Percentiles rank a stretch among this genome's conserved stretches.
Evolutionary conservation across 35 echinoderm and acorn worm genomes (phyloP).

Genomic region (Amphiura filiformis): DNA sequence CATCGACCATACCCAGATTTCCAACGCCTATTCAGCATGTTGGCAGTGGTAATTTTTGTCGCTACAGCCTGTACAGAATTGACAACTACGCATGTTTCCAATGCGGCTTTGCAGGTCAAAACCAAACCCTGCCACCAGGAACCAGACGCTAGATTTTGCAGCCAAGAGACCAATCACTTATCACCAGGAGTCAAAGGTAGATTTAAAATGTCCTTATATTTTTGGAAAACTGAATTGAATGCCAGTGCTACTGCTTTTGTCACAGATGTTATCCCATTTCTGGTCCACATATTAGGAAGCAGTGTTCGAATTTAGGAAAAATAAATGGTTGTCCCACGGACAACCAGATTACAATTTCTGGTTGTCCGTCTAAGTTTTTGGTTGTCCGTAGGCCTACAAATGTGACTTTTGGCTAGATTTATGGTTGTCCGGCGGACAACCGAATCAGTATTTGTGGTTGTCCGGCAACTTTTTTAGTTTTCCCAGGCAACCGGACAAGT

Average conservation of each 20-base stretch:
- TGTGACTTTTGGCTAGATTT: no score
- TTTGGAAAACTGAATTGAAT: conserved; percentile 6
- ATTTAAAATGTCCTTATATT: not conserved
- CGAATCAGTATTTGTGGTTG: no score
- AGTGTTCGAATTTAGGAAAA: no score
- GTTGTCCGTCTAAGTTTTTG: no score
- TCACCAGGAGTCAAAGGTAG: conserved; percentile 8
- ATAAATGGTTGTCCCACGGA: no score
- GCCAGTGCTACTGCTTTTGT: conserved; percentile 8
- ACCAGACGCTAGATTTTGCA: not conserved
- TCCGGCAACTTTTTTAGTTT: no score
- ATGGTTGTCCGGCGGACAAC: no score
- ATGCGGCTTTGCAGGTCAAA: conserved; percentile 3
- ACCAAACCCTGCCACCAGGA: not conserved
- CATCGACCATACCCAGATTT: not conserved
- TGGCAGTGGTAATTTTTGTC: not conserved
- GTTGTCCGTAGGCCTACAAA: no score
- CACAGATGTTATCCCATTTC: not conserved
- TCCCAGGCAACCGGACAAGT: no score
- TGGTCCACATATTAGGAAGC: no score
- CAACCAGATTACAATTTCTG: no score
- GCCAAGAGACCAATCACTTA: not conserved
- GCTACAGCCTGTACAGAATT: not conserved
- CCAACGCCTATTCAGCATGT: not conserved
- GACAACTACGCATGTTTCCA: conserved; percentile 24